A percentile compares a stretch with the other conserved stretches of the same genome.
These are phyloP conservation scores for Zootoca vivipara DNA, from an alignment of 2,113 vertebrate genomes.

Conservation along the genomic window DNA sequence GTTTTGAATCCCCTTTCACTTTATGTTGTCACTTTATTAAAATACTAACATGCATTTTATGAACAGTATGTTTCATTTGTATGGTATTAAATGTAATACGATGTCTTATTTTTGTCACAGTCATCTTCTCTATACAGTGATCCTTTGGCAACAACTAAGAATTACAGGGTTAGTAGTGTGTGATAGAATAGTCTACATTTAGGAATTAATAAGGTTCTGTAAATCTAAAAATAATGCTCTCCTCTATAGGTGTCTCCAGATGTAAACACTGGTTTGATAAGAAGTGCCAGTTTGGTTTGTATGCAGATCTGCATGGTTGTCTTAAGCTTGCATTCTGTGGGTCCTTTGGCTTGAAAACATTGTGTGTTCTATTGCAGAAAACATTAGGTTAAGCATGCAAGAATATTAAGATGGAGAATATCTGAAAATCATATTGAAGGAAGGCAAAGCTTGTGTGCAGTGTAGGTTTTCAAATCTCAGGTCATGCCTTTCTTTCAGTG, in stretches of 20 bases:
- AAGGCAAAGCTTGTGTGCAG: background rate
- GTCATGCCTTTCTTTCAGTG: background rate
- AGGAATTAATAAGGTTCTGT: conserved; percentile 19
- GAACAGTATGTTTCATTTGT: background rate
- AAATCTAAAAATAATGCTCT: conserved; percentile 43
- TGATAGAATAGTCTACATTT: conserved; percentile 8
- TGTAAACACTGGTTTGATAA: conserved; percentile 78
- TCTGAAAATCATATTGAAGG: background rate
- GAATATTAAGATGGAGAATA: background rate
- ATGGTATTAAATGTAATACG: background rate
- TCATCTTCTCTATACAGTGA: conserved; percentile 78
- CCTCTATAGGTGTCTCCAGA: conserved; percentile 72
- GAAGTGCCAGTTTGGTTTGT: conserved; percentile 90
- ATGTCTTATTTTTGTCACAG: conserved; percentile 58
- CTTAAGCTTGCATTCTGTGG: conserved; percentile 36
- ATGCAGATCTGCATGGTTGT: conserved; percentile 61
- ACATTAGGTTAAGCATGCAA: conserved; percentile 12
- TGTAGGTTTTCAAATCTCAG: background rate
- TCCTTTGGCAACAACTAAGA: conserved; percentile 71
- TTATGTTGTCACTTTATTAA: background rate
- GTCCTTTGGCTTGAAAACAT: conserved; percentile 22
- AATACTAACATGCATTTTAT: background rate
- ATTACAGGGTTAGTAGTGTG: conserved; percentile 79
- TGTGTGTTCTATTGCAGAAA: background rate
- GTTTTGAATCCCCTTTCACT: background rate